A percentile compares a stretch with the other conserved stretches of the same genome.
Conservation (phyloP, 1,140 invertebrate species). For the Pachypeltis micranthus region DNA sequence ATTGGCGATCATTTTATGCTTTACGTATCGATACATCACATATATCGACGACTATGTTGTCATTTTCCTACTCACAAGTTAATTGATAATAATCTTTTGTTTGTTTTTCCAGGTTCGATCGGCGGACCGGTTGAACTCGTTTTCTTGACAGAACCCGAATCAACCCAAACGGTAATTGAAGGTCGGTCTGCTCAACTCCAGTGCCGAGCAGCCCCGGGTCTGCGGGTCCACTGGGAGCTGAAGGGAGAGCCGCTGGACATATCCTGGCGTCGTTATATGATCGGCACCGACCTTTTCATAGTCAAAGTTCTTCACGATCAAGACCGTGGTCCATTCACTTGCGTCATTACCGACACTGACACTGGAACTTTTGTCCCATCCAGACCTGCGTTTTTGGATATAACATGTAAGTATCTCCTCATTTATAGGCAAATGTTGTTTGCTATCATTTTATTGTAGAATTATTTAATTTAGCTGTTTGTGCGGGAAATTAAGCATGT, state of each 20-base stretch:
- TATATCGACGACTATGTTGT: no score
- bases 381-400: not conserved
- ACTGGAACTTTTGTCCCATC: conserved; percentile 2
- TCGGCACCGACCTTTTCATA: conserved; percentile 10
- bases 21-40: no score
- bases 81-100: no score
- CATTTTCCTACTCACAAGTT: no score
- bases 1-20: no score
- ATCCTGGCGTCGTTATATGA: not conserved
- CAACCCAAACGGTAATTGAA: not conserved
- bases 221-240: conserved; percentile 3
- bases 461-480: no score
- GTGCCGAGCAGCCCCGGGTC: not conserved
- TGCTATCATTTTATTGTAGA: no score
- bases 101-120: no score
- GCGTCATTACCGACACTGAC: conserved; percentile 2
- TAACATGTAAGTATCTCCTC: conserved; percentile 15
- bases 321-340: conserved; percentile 9
- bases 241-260: not conserved
- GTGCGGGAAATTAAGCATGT: no score
- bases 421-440: no score
- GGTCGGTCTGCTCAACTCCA: not conserved
- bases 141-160: not conserved
- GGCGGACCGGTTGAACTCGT: not conserved
- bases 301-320: not conserved